Evolutionary conservation across 2,113 vertebrate species (phyloP), one percentile per base, ranked within the genome.

Genomic region (Platysternon megacephalum): DNA sequence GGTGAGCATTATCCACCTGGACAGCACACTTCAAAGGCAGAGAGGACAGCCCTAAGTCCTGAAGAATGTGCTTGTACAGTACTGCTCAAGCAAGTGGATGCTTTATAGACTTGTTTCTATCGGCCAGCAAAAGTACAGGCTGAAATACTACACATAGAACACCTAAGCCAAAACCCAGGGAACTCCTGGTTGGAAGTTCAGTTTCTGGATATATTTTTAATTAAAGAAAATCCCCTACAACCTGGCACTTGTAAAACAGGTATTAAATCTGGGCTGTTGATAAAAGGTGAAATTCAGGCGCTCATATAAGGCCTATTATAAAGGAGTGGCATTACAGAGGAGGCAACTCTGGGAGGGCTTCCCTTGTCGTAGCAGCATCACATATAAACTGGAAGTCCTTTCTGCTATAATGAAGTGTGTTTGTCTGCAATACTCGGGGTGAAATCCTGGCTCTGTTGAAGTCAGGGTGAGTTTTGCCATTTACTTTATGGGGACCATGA

Each of bases 381-480:
- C 56, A 32, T 94, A 87, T 32, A 68, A 84, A 84, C 0, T 21
- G 22, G 52, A n/a, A 49, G 52, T 56, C 53, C 80, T 93, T 96
- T 92, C 83, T 91, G 52, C 53, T 93, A 55, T 65, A 86, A 52
- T 2, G 9, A 88, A 94, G 49, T 48, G 35, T 16, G 28, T 21
- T 86, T 72, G 74, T 92, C 87, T 84, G 94, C 86, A 94, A 97
- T 95, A 94, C 95, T 79, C 93, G 91, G 87, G 87, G 87, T 85
- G 87, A 49, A 49, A 85, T 19, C 8, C 6, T 80, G 32, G 8
- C 56, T 13, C 49, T 65, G 61, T 83, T 85, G 65, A 94, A 39
- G 16, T 94, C 94, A 84, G 7, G 11, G 86, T n/a, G 56, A 96
- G 89, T 88, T 82, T 94, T 61, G 44, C 55, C 76, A 97, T 92